Base-by-base conservation (phyloP, 2,113 vertebrate species). In the Callopanchax toddi region DNA sequence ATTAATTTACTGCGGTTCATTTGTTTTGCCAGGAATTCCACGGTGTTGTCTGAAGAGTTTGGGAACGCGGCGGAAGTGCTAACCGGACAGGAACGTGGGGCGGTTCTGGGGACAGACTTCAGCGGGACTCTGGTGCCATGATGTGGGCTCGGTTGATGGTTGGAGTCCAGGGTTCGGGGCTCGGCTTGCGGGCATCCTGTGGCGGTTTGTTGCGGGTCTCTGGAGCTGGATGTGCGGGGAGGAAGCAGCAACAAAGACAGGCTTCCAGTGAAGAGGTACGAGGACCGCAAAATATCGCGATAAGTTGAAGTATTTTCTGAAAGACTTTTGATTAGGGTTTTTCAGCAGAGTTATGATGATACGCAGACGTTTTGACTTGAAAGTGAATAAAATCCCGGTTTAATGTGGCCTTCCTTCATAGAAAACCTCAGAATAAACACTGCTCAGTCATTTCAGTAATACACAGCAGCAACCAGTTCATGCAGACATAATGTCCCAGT, bases 141-240 rank as follows among this genome's bases (percentile, higher is more conserved):
- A 88, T 89, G 89, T 89, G 78, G 85, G 37, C 83, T 68, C 83
- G 80, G 57, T 2, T 59, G 51, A 26, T 61, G 55, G 34, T 50
- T 1, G 21, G 74, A 12, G 40, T 32, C 56, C 34, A 68, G 25
- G 58, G 36, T 11, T 59, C 74, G 61, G 79, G 71, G 36, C 12
- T 82, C 64, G 40, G 73, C 36, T 20, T 80, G 55, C 75, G 81
- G 59, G 71, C 67, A 29, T 64, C 71, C 37, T 40, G 55, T 11
- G 59, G 67, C 46, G 57, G 75, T 11, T 17, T 66, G 15, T 63
- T 71, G 62, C 85, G 76, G 62, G 50, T 49, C 20, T 11, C 44
- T 3, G 74, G 59, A 15, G 67, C 50, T 11, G 71, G 53, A 48
- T 63, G 71, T 39, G 57, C 66, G 51, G 45, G 60, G 17, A 46